phyloP scores from a whole-genome alignment of 2,797 vertebrate species.

The Leptoclinus maculatus region DNA sequence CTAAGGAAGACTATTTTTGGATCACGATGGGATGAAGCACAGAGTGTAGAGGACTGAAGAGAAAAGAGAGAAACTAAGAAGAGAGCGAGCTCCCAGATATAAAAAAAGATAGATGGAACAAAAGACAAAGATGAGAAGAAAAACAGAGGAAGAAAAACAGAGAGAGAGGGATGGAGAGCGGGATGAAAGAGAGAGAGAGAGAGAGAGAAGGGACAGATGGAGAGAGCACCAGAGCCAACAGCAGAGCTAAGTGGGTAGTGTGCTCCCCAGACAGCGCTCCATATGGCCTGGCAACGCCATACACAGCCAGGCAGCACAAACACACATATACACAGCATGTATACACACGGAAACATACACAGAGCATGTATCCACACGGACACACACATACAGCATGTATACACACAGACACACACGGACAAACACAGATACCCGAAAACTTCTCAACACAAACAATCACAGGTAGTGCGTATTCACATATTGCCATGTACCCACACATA shows the following conservation, averaged over 20 bases:
- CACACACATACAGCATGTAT: neutral
- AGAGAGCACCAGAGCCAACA: slow-evolving; percentile 81
- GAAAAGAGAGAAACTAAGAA: neutral
- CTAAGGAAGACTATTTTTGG: slow-evolving; percentile 10
- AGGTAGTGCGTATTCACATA: slow-evolving; percentile 43
- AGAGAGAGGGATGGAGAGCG: slow-evolving; percentile 31
- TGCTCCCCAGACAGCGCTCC: slow-evolving; percentile 84
- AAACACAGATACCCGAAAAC: slow-evolving; percentile 39
- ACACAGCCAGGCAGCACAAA: slow-evolving; percentile 70
- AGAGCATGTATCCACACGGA: slow-evolving; percentile 29
- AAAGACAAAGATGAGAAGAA: slow-evolving; percentile 38
- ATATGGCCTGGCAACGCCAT: slow-evolving; percentile 84
- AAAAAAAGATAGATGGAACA: slow-evolving; percentile 23
- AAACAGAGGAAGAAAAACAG: neutral
- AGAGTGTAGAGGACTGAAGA: neutral
- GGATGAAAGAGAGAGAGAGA: slow-evolving; percentile 9
- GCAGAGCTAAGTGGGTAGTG: slow-evolving; percentile 84
- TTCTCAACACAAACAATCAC: slow-evolving; percentile 58
- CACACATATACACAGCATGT: slow-evolving; percentile 54
- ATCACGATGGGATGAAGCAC: slow-evolving; percentile 7
- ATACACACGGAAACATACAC: slow-evolving; percentile 47
- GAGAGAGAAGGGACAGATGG: slow-evolving; percentile 75
- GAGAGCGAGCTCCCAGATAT: slow-evolving; percentile 19
- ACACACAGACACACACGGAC: slow-evolving; percentile 18
- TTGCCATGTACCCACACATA: slow-evolving; percentile 28